Evolutionary conservation across 2,113 vertebrate species (phyloP), one percentile per base, ranked within the genome.

Genomic region (Coturnix japonica): DNA sequence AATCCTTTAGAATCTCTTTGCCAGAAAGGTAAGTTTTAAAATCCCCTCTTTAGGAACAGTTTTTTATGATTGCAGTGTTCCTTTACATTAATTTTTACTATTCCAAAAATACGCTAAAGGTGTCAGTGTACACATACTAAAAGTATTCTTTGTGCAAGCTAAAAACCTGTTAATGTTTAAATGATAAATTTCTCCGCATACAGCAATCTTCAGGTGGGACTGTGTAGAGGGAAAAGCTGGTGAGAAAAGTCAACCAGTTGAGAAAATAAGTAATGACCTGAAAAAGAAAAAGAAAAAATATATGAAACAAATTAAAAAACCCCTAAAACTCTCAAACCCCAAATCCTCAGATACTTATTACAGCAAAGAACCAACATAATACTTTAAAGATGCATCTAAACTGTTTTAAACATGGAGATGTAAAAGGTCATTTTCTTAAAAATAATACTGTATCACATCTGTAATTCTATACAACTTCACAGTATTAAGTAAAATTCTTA

Each of bases 391-490:
- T 91, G 63, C 61, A 72, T 83, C 37, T 77, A 56, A 54, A 57
- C 81, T 88, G 69, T 82, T 97, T 96, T 89, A 74, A 92, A 64
- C 79, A 83, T 17, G 82, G 64, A 87, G 64, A 87, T 9, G 1
- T 80, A 93, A 87, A 94, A 91, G 25, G 71, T 73, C 96, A 54
- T 95, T 95, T 94, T 89, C 71, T 94, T n/a, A 0, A 43, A 85
- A 85, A 94, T 95, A 97, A 78, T 56, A 64, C 79, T 74, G 7
- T 91, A 94, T 95, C 85, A 47, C 85, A 91, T 91, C 96, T 95
- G 94, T 95, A 97, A 97, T 96, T 97, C 96, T 97, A 97, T 95
- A 91, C 82, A 77, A 95, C 94, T 97, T 97, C 96, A 96, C 80
- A 94, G 94, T 93, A 96, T 96, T 97, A 97, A 95, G 89, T 85